phyloP scores from a whole-genome alignment of 2,888 invertebrate species.

The Philonicus albiceps region DNA sequence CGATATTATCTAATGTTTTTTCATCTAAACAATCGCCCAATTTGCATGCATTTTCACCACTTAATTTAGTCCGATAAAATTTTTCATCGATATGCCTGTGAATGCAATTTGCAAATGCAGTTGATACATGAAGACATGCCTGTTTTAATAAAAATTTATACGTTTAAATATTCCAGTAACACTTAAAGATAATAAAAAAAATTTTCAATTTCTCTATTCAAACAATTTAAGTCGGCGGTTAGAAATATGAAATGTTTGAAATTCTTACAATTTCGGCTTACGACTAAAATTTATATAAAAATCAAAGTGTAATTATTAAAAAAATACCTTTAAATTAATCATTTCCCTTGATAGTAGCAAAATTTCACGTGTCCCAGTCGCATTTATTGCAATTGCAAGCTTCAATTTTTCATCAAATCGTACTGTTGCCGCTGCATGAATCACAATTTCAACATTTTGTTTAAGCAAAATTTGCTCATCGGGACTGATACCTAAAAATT shows the following conservation, averaged over 20 bases:
- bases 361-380: conserved; percentile 71
- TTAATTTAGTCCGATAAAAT: conserved; percentile 60
- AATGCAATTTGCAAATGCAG: conserved; percentile 73
- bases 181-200: too few species aligned
- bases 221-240: too few species aligned
- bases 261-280: too few species aligned
- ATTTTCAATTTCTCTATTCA: too few species aligned
- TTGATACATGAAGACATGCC: conserved; percentile 72
- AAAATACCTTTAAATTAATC: conserved; percentile 69
- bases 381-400: conserved; percentile 74
- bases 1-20: conserved; percentile 57
- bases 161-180: too few species aligned
- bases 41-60: conserved; percentile 57
- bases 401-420: conserved; percentile 75
- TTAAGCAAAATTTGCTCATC: conserved; percentile 56
- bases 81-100: conserved; percentile 59
- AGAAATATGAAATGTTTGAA: too few species aligned
- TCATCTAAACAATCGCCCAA: conserved; percentile 57
- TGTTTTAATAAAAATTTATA: too few species aligned
- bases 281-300: too few species aligned
- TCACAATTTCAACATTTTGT: conserved; percentile 67
- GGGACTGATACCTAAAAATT: conserved; percentile 60
- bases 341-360: conserved; percentile 71
- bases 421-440: conserved; percentile 94
- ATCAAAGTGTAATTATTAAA: too few species aligned